Evolutionary conservation across 2,888 invertebrate genomes (phyloP).

Genomic region (Mythimna loreyi): DNA sequence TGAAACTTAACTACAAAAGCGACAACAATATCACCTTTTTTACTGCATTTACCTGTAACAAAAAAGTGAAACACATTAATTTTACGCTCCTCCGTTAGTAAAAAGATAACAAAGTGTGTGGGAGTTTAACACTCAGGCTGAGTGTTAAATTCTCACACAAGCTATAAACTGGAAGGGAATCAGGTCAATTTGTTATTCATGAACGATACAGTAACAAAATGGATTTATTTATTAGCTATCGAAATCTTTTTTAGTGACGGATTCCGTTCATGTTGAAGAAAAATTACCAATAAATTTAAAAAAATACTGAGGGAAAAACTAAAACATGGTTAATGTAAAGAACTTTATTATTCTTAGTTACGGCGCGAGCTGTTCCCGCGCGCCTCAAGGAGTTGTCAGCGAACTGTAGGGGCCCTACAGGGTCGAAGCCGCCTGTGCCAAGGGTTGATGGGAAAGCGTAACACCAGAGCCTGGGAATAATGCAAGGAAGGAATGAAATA

Average conservation of each 20-base stretch:
- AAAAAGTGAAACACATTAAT: conserved; percentile 42
- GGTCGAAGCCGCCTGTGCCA: no score
- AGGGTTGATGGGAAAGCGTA: no score
- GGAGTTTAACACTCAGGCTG: conserved; percentile 1
- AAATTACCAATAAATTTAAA: neutral
- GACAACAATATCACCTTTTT: conserved; percentile 19
- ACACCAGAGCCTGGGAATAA: no score
- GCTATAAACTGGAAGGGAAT: conserved; percentile 34
- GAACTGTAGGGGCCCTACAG: no score
- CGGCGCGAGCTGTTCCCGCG: no score
- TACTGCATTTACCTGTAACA: conserved; percentile 56
- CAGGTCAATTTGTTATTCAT: conserved; percentile 43
- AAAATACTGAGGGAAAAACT: neutral
- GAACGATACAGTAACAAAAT: conserved; percentile 19
- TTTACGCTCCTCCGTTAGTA: conserved; percentile 26
- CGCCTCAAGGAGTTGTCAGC: no score
- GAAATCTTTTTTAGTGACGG: conserved; percentile 14
- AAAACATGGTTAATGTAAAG: neutral
- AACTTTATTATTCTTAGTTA: no score
- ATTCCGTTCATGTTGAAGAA: neutral
- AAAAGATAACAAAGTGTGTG: conserved; percentile 37
- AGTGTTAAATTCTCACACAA: conserved; percentile 49
- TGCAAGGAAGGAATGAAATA: no score
- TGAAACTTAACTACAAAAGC: conserved; percentile 7
- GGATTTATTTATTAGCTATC: conserved; percentile 17